Base-by-base conservation (phyloP, 2,797 vertebrate genomes). In the Arrhamphus sclerolepis region DNA sequence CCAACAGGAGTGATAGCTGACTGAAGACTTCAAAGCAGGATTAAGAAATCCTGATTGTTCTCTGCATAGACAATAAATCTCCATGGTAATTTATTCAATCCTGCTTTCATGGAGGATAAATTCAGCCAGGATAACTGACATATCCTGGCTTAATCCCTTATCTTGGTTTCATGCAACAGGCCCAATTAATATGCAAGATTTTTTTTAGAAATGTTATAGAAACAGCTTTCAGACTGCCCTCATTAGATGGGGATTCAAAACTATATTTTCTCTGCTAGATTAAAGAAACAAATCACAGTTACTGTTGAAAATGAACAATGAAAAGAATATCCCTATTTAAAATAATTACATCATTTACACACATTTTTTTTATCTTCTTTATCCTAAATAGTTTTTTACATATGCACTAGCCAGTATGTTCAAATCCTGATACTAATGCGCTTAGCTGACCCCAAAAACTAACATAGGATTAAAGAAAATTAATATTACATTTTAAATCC, bases 391-490 rank as follows among this genome's bases (percentile, higher is more conserved):
- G 24, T 26, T 72, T 76, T 57, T 60, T 31, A 66, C 66, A 62
- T 73, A 70, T 50, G 62, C 48, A 72, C 52, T 75, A 77, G 56
- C 6, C 53, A 51, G 14, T 62, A 55, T 84, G 70, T 81, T 82
- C 73, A 72, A 85, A 75, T 76, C 78, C 44, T 22, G 6, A 59
- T 28, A 68, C 29, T 66, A 84, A 80, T 75, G 56, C 13, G n/a
- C 42, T 72, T 66, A 70, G 39, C 50, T 1, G 2, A 66, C 43
- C 59, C 65, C 26, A 44, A 81, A 84, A 76, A 9, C 20, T 62
- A 52, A 60, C 63, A 65, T 11, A 48, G 74, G 77, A 81, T 85
- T 85, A 74, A 31, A 57, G 73, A 80, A 75, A 85, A 31, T 77
- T 71, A 66, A 79, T 78, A 80, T 70, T 80, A 59, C 54, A 73